Percentiles rank a stretch among this genome's conserved stretches.
phyloP scores from a whole-genome alignment of 1,140 invertebrate species.

The Coenobita brevimanus region DNA sequence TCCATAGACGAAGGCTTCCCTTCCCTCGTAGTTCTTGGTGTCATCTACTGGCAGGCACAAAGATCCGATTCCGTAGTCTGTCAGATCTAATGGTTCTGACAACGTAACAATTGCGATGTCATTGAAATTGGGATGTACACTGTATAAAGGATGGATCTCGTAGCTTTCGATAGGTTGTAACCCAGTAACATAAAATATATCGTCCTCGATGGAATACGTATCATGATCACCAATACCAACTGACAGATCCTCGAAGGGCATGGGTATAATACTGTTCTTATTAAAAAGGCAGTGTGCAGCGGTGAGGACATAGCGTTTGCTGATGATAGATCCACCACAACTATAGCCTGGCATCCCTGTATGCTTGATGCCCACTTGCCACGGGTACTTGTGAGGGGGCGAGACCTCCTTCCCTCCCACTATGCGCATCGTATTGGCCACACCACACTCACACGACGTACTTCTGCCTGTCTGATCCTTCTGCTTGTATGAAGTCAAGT shows the following conservation, averaged over 20 bases:
- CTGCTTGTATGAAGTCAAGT: no score
- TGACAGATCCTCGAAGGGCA: background rate
- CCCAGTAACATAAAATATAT: conserved; percentile 27
- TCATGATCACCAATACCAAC: conserved; percentile 40
- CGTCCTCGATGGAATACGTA: background rate
- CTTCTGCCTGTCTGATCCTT: no score
- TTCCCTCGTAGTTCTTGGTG: no score
- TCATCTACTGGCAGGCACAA: no score
- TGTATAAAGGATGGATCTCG: background rate
- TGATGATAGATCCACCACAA: conserved; percentile 67
- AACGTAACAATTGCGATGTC: background rate
- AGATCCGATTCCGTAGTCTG: no score
- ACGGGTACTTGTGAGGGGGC: conserved; percentile 49
- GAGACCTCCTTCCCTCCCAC: conserved; percentile 70
- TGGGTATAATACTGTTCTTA: background rate
- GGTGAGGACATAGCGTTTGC: conserved; percentile 52
- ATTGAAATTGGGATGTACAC: background rate
- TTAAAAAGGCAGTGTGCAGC: conserved; percentile 65
- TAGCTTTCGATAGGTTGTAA: background rate
- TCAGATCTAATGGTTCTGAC: background rate
- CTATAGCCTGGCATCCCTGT: background rate
- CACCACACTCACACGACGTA: conserved; percentile 30
- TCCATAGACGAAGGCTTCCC: no score
- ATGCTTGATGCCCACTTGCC: conserved; percentile 65
- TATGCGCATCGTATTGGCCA: conserved; percentile 53